phyloP scores from a whole-genome alignment of 2,888 invertebrate species.

The Bellardia pandia region DNA sequence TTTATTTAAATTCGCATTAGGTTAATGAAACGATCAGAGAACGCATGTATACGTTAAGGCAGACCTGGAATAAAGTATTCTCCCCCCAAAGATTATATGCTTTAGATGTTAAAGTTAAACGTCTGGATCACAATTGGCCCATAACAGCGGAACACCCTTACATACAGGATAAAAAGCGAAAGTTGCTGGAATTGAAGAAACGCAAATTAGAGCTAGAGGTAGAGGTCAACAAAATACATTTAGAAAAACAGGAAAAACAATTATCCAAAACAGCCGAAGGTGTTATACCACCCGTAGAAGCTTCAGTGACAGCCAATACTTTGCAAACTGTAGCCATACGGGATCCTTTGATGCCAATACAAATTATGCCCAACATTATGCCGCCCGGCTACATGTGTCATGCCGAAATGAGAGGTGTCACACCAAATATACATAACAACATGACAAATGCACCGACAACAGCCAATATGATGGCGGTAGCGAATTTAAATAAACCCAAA shows the following conservation, averaged over 20 bases:
- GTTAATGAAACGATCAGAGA: slow-evolving; percentile 96
- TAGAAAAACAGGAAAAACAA: slow-evolving; percentile 89
- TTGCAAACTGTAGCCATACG: slow-evolving; percentile 71
- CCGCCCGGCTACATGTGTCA: slow-evolving; percentile 72
- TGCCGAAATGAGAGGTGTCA: slow-evolving; percentile 75
- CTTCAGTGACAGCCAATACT: slow-evolving; percentile 71
- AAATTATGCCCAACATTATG: slow-evolving; percentile 71
- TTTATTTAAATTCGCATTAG: slow-evolving; percentile 84
- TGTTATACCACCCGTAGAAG: slow-evolving; percentile 75
- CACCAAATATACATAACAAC: slow-evolving; percentile 73
- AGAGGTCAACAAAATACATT: slow-evolving; percentile 91
- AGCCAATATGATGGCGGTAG: slow-evolving; percentile 36
- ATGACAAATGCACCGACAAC: slow-evolving; percentile 70
- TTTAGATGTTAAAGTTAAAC: slow-evolving; percentile 94
- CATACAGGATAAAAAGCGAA: slow-evolving; percentile 91
- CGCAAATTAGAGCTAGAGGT: slow-evolving; percentile 94
- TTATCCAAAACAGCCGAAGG: slow-evolving; percentile 80
- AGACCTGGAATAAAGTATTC: slow-evolving; percentile 98
- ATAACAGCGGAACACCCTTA: slow-evolving; percentile 88
- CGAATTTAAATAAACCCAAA: slow-evolving; percentile 80
- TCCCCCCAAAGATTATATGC: slow-evolving; percentile 94
- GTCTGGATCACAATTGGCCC: slow-evolving; percentile 98
- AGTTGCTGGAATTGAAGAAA: slow-evolving; percentile 92
- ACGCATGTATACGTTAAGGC: slow-evolving; percentile 96
- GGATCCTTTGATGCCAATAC: slow-evolving; percentile 65